Percentiles rank a stretch among this genome's conserved stretches.
Conservation (phyloP, 2,888 invertebrate species). For the Ametastegia equiseti region DNA sequence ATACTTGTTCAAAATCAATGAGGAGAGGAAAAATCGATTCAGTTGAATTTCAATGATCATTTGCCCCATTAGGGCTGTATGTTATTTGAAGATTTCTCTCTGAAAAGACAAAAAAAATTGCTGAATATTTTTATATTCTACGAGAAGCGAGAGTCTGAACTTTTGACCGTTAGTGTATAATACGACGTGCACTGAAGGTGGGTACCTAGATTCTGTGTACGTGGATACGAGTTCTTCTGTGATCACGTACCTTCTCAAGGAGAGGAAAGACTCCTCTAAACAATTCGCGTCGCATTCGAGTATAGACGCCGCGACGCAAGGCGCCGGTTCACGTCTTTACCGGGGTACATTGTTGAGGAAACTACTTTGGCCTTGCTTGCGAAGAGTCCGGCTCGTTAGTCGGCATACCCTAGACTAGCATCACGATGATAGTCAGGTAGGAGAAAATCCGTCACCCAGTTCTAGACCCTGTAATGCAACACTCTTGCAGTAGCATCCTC, state of each 20-base stretch:
- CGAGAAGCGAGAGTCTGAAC: neutral
- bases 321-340: slow-evolving; percentile 5
- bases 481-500: neutral
- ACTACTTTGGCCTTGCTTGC: slow-evolving; percentile 15
- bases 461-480: neutral
- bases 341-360: neutral
- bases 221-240: neutral
- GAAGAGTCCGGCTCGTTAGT: slow-evolving; percentile 40
- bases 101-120: too few relatives aligned
- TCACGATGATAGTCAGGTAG: slow-evolving; percentile 49
- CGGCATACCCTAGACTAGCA: neutral
- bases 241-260: slow-evolving; percentile 28
- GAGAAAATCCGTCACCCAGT: slow-evolving; percentile 6
- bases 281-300: slow-evolving; percentile 55
- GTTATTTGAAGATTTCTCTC: too few relatives aligned
- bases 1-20: too few relatives aligned
- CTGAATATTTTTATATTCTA: neutral
- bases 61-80: too few relatives aligned
- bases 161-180: neutral
- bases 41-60: too few relatives aligned
- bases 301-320: too few relatives aligned
- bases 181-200: too few relatives aligned
- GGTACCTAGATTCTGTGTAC: neutral
- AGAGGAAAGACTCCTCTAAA: slow-evolving; percentile 41
- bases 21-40: too few relatives aligned